Evolutionary conservation across 2,113 vertebrate genomes (phyloP).

Genomic region (Heterocephalus glaber): DNA sequence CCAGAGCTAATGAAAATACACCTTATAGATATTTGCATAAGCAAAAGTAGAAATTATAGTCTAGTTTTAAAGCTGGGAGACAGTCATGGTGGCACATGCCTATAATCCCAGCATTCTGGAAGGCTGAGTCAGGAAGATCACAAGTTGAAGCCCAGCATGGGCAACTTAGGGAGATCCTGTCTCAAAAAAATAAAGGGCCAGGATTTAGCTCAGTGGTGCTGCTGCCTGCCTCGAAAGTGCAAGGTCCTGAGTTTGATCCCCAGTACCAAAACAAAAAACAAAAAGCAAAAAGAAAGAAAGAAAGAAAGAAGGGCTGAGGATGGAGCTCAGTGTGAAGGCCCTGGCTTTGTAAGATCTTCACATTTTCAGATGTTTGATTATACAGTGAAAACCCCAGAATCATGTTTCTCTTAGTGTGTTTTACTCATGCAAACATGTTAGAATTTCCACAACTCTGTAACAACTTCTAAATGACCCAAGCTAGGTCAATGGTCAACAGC

Average conservation of each 20-base stretch:
- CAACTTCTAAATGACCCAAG: slow-evolving; percentile 26
- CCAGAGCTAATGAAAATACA: slow-evolving; percentile 45
- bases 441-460: slow-evolving; percentile 53
- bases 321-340: neutral
- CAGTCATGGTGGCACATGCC: neutral
- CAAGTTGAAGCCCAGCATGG: neutral
- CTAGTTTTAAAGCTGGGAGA: slow-evolving; percentile 51
- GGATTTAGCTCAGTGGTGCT: neutral
- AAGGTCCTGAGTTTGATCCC: neutral
- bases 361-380: slow-evolving; percentile 58
- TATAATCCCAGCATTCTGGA: neutral
- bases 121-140: neutral
- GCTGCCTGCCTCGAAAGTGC: no score
- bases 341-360: neutral
- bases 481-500: slow-evolving; percentile 4
- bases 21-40: slow-evolving; percentile 17
- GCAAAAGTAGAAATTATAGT: slow-evolving; percentile 53
- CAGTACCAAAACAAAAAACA: no score
- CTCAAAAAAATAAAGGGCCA: neutral
- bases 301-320: neutral
- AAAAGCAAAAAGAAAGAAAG: no score
- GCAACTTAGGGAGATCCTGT: neutral
- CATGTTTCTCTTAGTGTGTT: slow-evolving; percentile 27
- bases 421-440: slow-evolving; percentile 14
- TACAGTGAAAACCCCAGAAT: slow-evolving; percentile 32